Evolutionary conservation across 2,113 vertebrate genomes (phyloP), one percentile per base, ranked within the genome.

Genomic region (Pterocles burchelli): DNA sequence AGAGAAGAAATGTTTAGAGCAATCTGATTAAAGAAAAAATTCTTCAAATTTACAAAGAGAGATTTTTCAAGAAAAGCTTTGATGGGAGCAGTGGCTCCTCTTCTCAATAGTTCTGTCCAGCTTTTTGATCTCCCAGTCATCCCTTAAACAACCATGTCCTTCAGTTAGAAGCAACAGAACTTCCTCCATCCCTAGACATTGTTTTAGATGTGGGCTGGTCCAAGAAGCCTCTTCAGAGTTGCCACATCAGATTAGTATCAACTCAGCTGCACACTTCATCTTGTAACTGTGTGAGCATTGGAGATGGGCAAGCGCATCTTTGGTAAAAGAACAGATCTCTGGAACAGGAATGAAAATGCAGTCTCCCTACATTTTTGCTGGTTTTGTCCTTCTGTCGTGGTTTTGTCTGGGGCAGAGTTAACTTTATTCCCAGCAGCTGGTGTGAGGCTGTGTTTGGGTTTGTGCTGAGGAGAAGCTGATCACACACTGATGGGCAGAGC

Each of bases 211-310:
- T 7, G 3, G 20, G 5, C 6, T 77, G 33, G 4, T 51, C 34
- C 45, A 62, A 67, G 55, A 36, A 34, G 13, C 22, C 46, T 91
- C 48, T 58, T 73, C 41, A 34, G 24, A 48, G 8, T 13, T 25
- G 17, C 14, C 16, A 24, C 21, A 22, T 63, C 48, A 20, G 6
- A 3, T 66, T 85, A 71, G 54, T 29, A 34, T 29, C 51, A 66
- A 46, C 20, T 45, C 38, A 66, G 57, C 38, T 66, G 38, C 51
- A 58, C 14, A 13, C 11, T 61, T 75, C 13, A 26, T 61, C 34
- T n/a, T 61, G 20, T 58, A 41, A n/a, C 19, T 1, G 0, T 20
- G 57, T 34, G 3, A 75, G 25, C 7, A 19, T 5, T 61, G 24
- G 63, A 66, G 51, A 38, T 49, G 45, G 57, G 29, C 38, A 49